A percentile compares a stretch with the other conserved stretches of the same genome.
Evolutionary conservation across 2,113 vertebrate species (phyloP).

Genomic region (Cariama cristata): DNA sequence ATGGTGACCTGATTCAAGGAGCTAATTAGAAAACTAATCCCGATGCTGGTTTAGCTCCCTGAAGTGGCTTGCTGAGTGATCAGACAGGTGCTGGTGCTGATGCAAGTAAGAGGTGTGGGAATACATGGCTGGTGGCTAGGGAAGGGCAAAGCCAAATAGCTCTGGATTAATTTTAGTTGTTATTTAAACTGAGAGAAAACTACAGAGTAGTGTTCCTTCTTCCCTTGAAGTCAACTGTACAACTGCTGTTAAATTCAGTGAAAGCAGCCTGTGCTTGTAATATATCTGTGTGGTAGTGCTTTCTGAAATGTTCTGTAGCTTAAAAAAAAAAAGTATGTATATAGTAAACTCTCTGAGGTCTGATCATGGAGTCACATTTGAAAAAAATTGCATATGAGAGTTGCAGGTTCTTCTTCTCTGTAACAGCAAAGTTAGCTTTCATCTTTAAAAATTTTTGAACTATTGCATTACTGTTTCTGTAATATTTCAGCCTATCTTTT

Average conservation of each 20-base stretch:
- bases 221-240: neutral
- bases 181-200: slow-evolving; percentile 1
- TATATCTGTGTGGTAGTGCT: neutral
- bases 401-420: neutral
- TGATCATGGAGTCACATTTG: neutral
- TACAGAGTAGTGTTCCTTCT: neutral
- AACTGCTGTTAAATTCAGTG: neutral
- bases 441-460: neutral
- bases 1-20: neutral
- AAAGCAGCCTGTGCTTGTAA: neutral
- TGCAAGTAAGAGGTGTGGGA: neutral
- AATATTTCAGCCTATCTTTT: neutral
- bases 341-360: neutral
- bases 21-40: neutral
- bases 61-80: neutral
- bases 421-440: neutral
- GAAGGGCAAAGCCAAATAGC: neutral
- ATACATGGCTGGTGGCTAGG: slow-evolving; percentile 6
- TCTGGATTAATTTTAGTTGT: slow-evolving; percentile 5
- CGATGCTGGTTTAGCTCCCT: neutral
- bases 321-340: neutral
- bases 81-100: neutral
- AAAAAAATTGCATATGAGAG: neutral
- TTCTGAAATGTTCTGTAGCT: neutral
- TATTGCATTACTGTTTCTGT: neutral